These are phyloP conservation scores for Meda fulgida DNA, from an alignment of 2,797 vertebrate species.

Conservation along the genomic window DNA sequence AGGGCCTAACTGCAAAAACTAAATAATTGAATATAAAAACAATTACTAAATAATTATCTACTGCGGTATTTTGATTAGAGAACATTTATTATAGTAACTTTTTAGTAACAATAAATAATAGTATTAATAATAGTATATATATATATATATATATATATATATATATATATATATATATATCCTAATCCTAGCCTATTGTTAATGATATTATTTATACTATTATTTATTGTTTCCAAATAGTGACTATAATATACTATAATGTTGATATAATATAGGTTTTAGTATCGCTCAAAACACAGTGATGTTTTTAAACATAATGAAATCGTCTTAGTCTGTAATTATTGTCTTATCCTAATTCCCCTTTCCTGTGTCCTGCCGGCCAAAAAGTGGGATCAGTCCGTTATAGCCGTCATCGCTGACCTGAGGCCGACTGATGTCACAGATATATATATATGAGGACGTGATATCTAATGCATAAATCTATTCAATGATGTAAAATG, in stretches of 20 bases:
- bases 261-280: neutral
- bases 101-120: neutral
- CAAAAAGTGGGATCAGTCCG: neutral
- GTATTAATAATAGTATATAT: too few relatives aligned
- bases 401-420: neutral
- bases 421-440: neutral
- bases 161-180: too few relatives aligned
- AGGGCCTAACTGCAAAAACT: too few relatives aligned
- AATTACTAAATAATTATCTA: too few relatives aligned
- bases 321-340: slow-evolving; percentile 9
- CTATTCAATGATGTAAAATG: neutral
- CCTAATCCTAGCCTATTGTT: too few relatives aligned
- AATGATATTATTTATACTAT: too few relatives aligned
- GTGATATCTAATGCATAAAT: neutral
- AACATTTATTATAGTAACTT: neutral
- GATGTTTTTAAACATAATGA: neutral
- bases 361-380: neutral
- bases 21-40: too few relatives aligned
- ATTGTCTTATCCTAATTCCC: slow-evolving; percentile 17
- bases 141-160: too few relatives aligned
- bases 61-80: neutral
- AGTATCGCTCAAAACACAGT: neutral
- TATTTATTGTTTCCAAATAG: too few relatives aligned
- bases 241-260: neutral
- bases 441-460: neutral